Base-by-base conservation (phyloP, 2,888 invertebrate species). In the Cantharis rustica region DNA sequence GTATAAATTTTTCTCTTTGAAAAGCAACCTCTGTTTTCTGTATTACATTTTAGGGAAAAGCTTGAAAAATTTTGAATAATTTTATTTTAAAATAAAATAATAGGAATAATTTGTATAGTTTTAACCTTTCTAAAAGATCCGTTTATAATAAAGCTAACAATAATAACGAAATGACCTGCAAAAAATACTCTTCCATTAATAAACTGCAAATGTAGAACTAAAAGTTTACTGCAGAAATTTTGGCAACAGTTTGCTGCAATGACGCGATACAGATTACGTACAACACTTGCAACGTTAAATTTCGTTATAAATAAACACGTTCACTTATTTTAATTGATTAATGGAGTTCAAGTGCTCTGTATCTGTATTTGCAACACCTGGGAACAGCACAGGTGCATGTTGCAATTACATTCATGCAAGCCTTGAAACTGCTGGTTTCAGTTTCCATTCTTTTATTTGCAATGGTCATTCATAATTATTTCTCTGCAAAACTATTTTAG, bases 291-390 rank as follows among this genome's bases (percentile, higher is more conserved):
- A 17, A 16, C 23, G 15, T 70, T 61, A 31, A 61, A 64, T 71
- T 47, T 16, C 10, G 16, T 61, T 78, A 80, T 80, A 80, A 79
- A 80, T 80, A 80, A 75, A 74, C 68, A 71, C 66, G 69, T 71
- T 73, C 70, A 73, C 76, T 78, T 78, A 76, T 75, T 80, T 79
- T 78, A 78, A 77, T 80, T 80, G 78, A 80, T 80, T 80, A 79
- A 78, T 76, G 76, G 71, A 75, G 76, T 69, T 73, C 71, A 75
- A 77, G 75, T 78, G 78, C 61, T 71, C n/a, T 47, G 73, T 69
- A 76, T 61, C 76, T 74, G 69, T 80, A 75, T 75, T 72, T 78
- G 78, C 75, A 79, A 75, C 80, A 79, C 78, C 80, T 80, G 79
- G 76, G 75, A 69, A 47, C 17, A 66, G 76, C 80, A 76, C 80